A percentile compares a stretch with the other conserved stretches of the same genome.
These are phyloP conservation scores for Drosophila conformis DNA, from an alignment of 2,888 invertebrate genomes.

Conservation along the genomic window DNA sequence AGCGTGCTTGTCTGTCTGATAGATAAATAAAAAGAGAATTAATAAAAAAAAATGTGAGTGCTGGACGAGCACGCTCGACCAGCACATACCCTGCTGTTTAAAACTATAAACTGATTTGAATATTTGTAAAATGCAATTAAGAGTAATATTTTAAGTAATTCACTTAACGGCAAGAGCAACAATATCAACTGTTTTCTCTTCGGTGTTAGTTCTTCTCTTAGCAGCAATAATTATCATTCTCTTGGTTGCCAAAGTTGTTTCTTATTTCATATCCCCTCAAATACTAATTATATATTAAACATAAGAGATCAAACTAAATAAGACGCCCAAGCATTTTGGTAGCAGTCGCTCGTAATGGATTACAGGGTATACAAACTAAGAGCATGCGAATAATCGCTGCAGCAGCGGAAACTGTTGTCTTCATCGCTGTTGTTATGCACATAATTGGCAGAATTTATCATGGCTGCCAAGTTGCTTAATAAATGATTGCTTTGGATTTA, in stretches of 20 bases:
- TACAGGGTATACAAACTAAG: conserved; percentile 4
- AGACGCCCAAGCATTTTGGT: neutral
- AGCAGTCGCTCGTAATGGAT: neutral
- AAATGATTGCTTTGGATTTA: conserved; percentile 31
- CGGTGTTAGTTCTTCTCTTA: neutral
- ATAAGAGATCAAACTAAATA: neutral
- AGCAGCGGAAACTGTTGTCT: conserved; percentile 27
- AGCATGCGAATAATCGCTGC: conserved; percentile 4
- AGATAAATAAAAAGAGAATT: neutral
- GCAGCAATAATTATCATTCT: neutral
- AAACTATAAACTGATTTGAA: neutral
- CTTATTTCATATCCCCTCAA: too few species aligned
- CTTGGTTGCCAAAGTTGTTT: neutral
- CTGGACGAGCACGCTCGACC: neutral
- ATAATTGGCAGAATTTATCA: conserved; percentile 26
- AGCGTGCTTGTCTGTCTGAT: neutral
- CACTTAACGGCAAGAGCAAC: neutral
- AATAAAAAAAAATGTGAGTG: neutral
- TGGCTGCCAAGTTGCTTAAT: conserved; percentile 28
- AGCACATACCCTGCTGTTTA: neutral
- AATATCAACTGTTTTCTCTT: neutral
- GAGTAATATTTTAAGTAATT: neutral
- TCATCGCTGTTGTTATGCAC: conserved; percentile 28
- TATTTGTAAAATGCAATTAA: neutral
- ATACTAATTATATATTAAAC: too few species aligned